These are phyloP conservation scores for Porites australiensis DNA, from an alignment of 64 coral and sea anemone genomes.

Conservation along the genomic window DNA sequence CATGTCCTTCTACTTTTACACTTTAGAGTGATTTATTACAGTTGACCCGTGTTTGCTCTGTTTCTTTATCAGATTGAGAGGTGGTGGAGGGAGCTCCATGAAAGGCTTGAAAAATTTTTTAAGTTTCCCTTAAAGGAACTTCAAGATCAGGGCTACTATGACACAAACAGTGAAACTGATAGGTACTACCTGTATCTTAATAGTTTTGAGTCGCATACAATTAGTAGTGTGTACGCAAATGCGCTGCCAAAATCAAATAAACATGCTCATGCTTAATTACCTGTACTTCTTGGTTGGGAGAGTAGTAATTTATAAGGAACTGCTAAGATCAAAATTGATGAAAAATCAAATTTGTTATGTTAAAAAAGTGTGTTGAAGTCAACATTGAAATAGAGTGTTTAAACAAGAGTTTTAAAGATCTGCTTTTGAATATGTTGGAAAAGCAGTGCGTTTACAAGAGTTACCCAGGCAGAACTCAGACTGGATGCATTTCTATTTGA, in stretches of 20 bases:
- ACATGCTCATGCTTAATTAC: too few species aligned
- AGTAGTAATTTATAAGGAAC: too few species aligned
- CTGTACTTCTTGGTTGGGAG: too few species aligned
- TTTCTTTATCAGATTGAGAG: constrained; percentile 19
- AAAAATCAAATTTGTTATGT: constrained; percentile 7
- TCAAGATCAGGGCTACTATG: not conserved
- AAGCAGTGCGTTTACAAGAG: not conserved
- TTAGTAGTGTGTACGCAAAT: too few species aligned
- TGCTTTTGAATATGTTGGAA: not conserved
- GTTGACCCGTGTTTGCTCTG: not conserved
- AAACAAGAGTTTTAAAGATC: not conserved
- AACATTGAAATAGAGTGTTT: constrained; percentile 12
- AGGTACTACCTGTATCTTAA: not conserved
- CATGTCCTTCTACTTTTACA: constrained; percentile 10
- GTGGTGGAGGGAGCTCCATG: constrained; percentile 9
- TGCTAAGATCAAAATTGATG: not conserved
- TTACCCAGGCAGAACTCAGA: not conserved
- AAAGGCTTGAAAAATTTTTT: constrained; percentile 10
- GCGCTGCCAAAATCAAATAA: too few species aligned
- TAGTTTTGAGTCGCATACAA: too few species aligned
- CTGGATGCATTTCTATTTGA: constrained; percentile 24
- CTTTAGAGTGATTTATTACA: not conserved
- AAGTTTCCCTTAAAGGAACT: constrained; percentile 1
- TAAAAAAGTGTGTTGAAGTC: not conserved
- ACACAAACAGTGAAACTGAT: not conserved